Evolutionary conservation across 2,888 invertebrate species (phyloP), one percentile per base, ranked within the genome.

Genomic region (Teinopalpus imperialis): DNA sequence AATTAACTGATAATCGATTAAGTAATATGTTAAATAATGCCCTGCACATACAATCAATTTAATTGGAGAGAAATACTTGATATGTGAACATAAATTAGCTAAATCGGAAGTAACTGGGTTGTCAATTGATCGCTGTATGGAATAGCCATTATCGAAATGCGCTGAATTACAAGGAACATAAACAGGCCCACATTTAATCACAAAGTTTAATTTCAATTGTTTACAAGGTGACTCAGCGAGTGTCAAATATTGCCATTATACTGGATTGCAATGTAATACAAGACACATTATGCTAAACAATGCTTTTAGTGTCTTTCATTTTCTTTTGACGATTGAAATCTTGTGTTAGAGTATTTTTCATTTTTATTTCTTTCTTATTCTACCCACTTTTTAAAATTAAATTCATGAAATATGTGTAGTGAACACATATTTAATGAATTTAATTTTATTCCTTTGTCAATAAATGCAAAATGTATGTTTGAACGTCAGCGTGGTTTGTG

Each of bases 221-320:
- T 37, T 14, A 13, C 20, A 16, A 20, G 6, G 45, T 59, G 59
- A 59, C 50, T 61, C 56, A 54, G 50, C 49, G 51, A 14, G 34
- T 45, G 49, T 49, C 53, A 45, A 50, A 53, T 39, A 24, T 26
- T 21, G 20, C 24, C 27, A 31, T 20, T 40, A 44, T 26, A 43
- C 12, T 34, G 27, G n/a, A 46, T 26, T 42, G 5, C 27, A 46
- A 30, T 44, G 27, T 37, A 39, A 39, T 47, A 45, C 48, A 45
- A 31, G 16, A 45, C 51, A 34, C 43, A 36, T 31, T 47, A 39
- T 46, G 35, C 16, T 37, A 51, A 56, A 56, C 56, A 56, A 56
- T 48, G 49, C 46, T 3, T 24, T 42, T 24, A 8, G 27, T 21
- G 7, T 12, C 27, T 41, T 14, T 30, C 9, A 6, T 34, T 3